These are phyloP conservation scores for Capromys pilorides DNA, from an alignment of 2,797 vertebrate species.

Conservation along the genomic window DNA sequence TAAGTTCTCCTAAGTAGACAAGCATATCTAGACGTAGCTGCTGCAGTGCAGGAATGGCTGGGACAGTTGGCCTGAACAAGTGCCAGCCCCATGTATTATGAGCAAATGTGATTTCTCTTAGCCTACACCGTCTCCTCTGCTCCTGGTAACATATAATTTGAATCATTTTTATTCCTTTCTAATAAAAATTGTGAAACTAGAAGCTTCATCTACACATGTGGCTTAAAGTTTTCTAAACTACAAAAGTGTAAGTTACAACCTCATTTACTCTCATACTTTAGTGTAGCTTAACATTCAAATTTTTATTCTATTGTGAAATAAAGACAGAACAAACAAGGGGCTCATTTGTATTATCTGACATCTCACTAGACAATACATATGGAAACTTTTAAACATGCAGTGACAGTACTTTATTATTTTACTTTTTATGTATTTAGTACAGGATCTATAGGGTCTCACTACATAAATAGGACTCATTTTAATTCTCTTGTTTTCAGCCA, in stretches of 20 bases:
- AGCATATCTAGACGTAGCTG: not conserved
- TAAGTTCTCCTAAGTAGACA: not conserved
- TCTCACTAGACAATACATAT: not conserved
- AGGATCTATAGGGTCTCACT: too few species aligned
- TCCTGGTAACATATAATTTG: not conserved
- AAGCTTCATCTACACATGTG: conserved; percentile 33
- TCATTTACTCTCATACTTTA: not conserved
- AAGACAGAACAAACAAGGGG: not conserved
- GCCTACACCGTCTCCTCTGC: not conserved
- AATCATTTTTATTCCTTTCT: not conserved
- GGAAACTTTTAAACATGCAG: not conserved
- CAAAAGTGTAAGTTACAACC: not conserved
- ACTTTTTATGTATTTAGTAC: too few species aligned
- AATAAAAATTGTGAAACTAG: not conserved
- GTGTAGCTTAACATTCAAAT: not conserved
- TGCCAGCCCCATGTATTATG: not conserved
- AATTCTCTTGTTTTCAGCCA: too few species aligned
- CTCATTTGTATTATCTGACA: not conserved
- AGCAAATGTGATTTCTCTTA: not conserved
- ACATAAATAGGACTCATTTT: too few species aligned
- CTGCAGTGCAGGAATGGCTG: not conserved
- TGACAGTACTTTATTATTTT: not conserved
- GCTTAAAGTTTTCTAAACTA: not conserved
- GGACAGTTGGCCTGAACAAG: not conserved
- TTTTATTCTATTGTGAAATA: not conserved